Conservation (phyloP, 92 coral and sea anemone genomes). For the Epizoanthus ramosus region DNA sequence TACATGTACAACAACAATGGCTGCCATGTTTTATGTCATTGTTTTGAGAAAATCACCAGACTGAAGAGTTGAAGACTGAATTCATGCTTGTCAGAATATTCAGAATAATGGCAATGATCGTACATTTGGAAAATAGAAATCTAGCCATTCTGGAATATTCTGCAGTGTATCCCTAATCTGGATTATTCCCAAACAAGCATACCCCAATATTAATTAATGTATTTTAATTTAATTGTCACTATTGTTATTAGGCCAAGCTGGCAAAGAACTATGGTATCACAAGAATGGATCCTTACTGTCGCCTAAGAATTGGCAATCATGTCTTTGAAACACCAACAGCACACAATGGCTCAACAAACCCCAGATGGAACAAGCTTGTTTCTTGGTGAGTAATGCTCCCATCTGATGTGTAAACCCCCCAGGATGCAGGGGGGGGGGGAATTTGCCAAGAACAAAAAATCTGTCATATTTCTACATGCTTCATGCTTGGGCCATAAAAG, state of each 20-base stretch:
- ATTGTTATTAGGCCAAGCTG: slow-evolving; percentile 80
- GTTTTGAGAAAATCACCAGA: too few relatives aligned
- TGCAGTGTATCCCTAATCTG: not conserved
- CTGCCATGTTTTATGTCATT: too few relatives aligned
- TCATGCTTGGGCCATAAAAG: too few relatives aligned
- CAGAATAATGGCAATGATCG: too few relatives aligned
- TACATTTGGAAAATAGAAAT: too few relatives aligned
- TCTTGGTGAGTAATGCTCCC: slow-evolving; percentile 63
- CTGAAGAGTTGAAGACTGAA: too few relatives aligned
- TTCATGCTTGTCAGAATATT: too few relatives aligned
- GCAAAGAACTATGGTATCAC: slow-evolving; percentile 98
- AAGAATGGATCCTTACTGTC: slow-evolving; percentile 98
- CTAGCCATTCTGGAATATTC: too few relatives aligned
- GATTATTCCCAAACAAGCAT: not conserved
- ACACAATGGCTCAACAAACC: slow-evolving; percentile 90
- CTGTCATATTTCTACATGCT: too few relatives aligned
- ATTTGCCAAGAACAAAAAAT: not conserved
- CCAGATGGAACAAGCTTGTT: slow-evolving; percentile 95
- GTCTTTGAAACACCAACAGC: slow-evolving; percentile 97
- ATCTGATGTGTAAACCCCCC: too few relatives aligned
- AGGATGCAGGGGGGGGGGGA: not conserved
- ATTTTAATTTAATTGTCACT: not conserved
- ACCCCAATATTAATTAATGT: not conserved
- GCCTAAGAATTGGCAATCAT: slow-evolving; percentile 86
- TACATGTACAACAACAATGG: too few relatives aligned